Evolutionary conservation across 2,113 vertebrate genomes (phyloP).

Genomic region (Zosterops japonicus): DNA sequence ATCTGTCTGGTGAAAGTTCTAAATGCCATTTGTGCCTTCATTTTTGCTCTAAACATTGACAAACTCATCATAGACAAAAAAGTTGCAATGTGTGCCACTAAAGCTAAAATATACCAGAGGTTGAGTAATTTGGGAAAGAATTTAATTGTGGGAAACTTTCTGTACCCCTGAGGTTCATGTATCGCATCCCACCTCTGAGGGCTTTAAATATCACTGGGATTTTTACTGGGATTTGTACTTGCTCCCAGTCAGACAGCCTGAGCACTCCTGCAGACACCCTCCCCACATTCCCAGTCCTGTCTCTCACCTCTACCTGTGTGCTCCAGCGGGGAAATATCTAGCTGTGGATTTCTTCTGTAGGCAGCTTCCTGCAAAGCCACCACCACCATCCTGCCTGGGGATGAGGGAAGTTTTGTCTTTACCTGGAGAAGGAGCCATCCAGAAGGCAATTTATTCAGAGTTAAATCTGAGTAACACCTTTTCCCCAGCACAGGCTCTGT

Average conservation of each 20-base stretch:
- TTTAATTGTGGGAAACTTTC: neutral
- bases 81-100: neutral
- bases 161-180: neutral
- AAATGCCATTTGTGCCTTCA: conserved; percentile 26
- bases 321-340: neutral
- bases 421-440: neutral
- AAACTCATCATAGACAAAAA: conserved; percentile 2
- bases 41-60: conserved; percentile 1
- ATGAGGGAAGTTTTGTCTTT: neutral
- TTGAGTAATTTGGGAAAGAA: neutral
- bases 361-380: neutral
- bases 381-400: neutral
- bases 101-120: neutral
- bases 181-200: neutral
- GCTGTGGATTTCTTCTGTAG: neutral
- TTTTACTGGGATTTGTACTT: accelerated
- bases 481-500: neutral
- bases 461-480: neutral
- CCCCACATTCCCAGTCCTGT: accelerated
- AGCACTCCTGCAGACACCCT: neutral
- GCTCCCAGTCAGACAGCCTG: accelerated
- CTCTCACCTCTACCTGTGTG: neutral
- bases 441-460: neutral
- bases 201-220: neutral
- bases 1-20: conserved; percentile 30